phyloP scores from a whole-genome alignment of 30 jellyfish, hydroid and myxozoan genomes.

The Catostylus mosaicus region DNA sequence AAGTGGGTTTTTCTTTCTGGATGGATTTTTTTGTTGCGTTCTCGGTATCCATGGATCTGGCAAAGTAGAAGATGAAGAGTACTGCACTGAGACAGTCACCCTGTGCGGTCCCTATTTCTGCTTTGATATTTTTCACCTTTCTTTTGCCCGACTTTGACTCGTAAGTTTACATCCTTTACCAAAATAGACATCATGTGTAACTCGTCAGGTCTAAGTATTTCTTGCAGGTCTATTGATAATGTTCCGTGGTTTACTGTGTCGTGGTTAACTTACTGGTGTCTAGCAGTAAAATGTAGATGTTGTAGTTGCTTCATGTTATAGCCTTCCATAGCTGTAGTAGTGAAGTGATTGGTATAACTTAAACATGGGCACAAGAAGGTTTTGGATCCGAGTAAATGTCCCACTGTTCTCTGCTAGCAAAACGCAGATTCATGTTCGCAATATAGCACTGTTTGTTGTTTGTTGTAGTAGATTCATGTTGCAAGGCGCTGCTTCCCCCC shows the following conservation, averaged over 20 bases:
- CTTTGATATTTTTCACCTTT: conserved; percentile 6
- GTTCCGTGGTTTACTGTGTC: conserved; percentile 20
- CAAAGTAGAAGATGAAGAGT: conserved; percentile 19
- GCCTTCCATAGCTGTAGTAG: too few relatives aligned
- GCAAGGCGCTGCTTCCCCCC: too few relatives aligned
- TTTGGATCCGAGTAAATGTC: too few relatives aligned
- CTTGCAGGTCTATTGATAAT: conserved; percentile 3
- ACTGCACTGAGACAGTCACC: conserved; percentile 20
- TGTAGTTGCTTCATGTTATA: too few relatives aligned
- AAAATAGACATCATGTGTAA: conserved; percentile 26
- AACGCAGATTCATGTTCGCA: too few relatives aligned
- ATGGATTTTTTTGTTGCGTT: not conserved
- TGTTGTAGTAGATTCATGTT: too few relatives aligned
- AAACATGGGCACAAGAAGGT: too few relatives aligned
- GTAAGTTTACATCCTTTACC: conserved; percentile 7
- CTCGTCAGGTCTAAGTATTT: conserved; percentile 21
- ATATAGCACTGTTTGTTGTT: too few relatives aligned
- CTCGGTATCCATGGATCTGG: conserved; percentile 7
- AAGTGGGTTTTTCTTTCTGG: not conserved
- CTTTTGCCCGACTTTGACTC: conserved; percentile 32
- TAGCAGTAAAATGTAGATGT: conserved; percentile 14
- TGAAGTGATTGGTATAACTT: too few relatives aligned
- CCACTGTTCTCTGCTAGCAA: too few relatives aligned
- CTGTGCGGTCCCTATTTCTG: conserved; percentile 10
- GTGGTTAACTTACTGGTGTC: conserved; percentile 47